Percentiles rank a stretch among this genome's conserved stretches.
Evolutionary conservation across 2,888 invertebrate species (phyloP).

Genomic region (Volucella inflata): DNA sequence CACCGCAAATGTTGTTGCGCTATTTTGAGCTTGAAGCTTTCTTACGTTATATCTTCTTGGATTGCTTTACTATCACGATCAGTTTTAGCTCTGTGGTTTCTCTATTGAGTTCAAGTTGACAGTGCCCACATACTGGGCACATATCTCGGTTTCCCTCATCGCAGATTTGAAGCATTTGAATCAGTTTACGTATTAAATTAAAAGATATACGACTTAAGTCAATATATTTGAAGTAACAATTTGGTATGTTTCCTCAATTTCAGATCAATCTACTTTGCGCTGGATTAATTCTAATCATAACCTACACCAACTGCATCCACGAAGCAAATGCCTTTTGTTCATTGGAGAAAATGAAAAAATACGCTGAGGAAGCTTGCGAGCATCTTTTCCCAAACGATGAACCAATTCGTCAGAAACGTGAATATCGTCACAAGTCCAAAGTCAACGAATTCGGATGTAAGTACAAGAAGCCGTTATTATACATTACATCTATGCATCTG

Average conservation of each 20-base stretch:
- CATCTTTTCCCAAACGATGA: constrained; percentile 80
- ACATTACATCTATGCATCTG: neutral
- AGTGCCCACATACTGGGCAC: too few relatives aligned
- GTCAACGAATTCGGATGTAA: constrained; percentile 78
- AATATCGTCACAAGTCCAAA: constrained; percentile 73
- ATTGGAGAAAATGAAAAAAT: constrained; percentile 81
- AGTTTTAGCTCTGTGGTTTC: too few relatives aligned
- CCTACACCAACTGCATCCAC: constrained; percentile 40
- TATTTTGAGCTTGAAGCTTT: too few relatives aligned
- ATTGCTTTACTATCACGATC: too few relatives aligned
- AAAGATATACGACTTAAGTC: too few relatives aligned
- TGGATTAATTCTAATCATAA: constrained; percentile 12
- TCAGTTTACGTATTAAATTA: too few relatives aligned
- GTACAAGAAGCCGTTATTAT: too few relatives aligned
- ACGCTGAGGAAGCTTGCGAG: constrained; percentile 82
- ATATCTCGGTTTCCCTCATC: too few relatives aligned
- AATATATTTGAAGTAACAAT: neutral
- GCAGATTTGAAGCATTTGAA: too few relatives aligned
- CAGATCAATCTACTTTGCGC: constrained; percentile 47
- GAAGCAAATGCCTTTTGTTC: constrained; percentile 79
- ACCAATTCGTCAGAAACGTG: constrained; percentile 78
- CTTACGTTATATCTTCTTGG: too few relatives aligned
- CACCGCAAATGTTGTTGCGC: too few relatives aligned
- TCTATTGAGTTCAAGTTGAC: too few relatives aligned
- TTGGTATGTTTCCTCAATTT: constrained; percentile 25